These are phyloP conservation scores for Aleiodes alternator DNA, from an alignment of 2,888 invertebrate species.

Conservation along the genomic window DNA sequence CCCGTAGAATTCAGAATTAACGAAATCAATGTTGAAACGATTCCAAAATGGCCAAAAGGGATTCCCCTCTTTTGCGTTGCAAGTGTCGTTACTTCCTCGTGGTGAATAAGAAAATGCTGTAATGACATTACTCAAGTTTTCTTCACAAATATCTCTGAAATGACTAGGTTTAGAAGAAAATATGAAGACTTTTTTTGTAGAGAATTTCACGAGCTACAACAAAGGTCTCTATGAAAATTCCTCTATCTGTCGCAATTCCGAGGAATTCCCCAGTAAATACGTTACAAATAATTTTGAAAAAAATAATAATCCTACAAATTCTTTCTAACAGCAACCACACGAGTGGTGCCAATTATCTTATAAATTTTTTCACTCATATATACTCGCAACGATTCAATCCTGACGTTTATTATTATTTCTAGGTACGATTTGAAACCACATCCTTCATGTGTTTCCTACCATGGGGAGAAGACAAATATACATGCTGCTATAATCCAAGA, in stretches of 20 bases:
- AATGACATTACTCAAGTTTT: constrained; percentile 47
- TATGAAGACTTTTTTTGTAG: too few relatives aligned
- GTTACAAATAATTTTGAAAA: neutral
- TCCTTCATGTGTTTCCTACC: constrained; percentile 96
- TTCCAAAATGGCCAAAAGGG: constrained; percentile 99
- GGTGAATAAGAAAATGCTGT: constrained; percentile 80
- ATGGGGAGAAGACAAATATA: constrained; percentile 90
- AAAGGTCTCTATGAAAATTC: too few relatives aligned
- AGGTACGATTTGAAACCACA: constrained; percentile 89
- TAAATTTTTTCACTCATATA: constrained; percentile 86
- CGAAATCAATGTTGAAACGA: constrained; percentile 91
- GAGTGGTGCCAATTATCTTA: constrained; percentile 84
- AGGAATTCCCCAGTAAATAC: neutral
- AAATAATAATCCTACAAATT: constrained; percentile 75
- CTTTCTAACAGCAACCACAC: constrained; percentile 90
- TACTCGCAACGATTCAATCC: constrained; percentile 71
- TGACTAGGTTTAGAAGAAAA: too few relatives aligned
- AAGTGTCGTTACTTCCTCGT: constrained; percentile 75
- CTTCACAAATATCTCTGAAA: too few relatives aligned
- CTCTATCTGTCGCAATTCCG: too few relatives aligned
- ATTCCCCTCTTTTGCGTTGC: constrained; percentile 98
- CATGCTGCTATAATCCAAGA: constrained; percentile 95
- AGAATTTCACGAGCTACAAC: too few relatives aligned
- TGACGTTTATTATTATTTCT: constrained; percentile 59
- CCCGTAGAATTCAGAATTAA: constrained; percentile 91